Base-by-base conservation (phyloP, 1,140 invertebrate genomes). In the Ridgeia piscesae region DNA sequence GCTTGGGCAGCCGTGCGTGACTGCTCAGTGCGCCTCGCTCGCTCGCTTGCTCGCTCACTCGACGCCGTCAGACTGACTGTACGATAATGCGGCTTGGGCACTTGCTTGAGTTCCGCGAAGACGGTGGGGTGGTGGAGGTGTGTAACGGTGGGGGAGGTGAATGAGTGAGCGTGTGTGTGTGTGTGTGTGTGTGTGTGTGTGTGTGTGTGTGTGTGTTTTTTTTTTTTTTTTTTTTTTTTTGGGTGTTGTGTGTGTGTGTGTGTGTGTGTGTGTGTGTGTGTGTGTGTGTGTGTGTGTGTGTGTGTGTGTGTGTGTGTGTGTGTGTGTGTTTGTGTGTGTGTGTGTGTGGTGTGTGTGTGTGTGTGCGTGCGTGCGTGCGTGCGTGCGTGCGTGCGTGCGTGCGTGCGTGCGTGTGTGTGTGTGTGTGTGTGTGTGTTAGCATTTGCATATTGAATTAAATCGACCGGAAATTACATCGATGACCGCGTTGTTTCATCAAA, bases 101-200 rank as follows among this genome's bases (percentile, higher is more conserved):
- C 4, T 42, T 42, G 4, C 4, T 42, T 42, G 42, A 42, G 58
- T 77, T 77, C 58, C 58, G 58, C 58, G 58, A 77, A 77, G 58
- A 31, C 42, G 58, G 58, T 77, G 0, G 58, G 58, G 17, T 31
- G 2, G 58, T 77, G 58, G 11, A 21, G 11, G 58, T 77, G 58
- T 6, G 58, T 31, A 17, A 50, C 6, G 6, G 48, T 50, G 48
- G 6, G 48, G 33, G 48, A 35, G 91, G 8, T 91, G 91, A 89
- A 93, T n/a, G n/a, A n/a, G n/a, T n/a, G n/a, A n/a, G 92, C 33
- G 93, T 88, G 58, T 92, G 93, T 6, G 93, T 91, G 34, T 88
- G 50, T 33, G 42, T 91, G 31, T 93, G 50, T 31, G 93, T 90
- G 58, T 77, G 58, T 77, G 58, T 1, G 58, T 1, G 58, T 77